Evolutionary conservation across 2,888 invertebrate species (phyloP).

Genomic region (Cyclophora punctaria): DNA sequence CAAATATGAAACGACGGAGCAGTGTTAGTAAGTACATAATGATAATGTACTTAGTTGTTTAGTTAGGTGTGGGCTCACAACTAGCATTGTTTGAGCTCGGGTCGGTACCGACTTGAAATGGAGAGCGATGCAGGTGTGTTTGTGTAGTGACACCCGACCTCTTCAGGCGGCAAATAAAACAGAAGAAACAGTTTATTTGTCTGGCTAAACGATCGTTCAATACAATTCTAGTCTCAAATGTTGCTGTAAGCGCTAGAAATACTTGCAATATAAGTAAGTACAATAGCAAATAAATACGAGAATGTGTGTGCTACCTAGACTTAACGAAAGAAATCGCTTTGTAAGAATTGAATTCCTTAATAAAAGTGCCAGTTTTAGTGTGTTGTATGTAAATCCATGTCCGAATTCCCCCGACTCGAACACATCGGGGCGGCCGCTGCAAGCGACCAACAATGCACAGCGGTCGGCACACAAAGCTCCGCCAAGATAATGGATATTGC

Average conservation of each 20-base stretch:
- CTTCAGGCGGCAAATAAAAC: too few species aligned
- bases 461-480: conserved; percentile 55
- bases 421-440: conserved; percentile 35
- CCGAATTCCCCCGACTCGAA: conserved; percentile 36
- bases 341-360: too few species aligned
- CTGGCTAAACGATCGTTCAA: too few species aligned
- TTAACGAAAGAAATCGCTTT: too few species aligned
- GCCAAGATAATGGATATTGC: conserved; percentile 72
- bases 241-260: too few species aligned
- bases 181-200: too few species aligned
- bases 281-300: too few species aligned
- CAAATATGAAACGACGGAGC: background rate
- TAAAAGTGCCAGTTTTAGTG: conserved; percentile 14
- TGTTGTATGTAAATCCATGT: conserved; percentile 27
- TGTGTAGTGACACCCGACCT: background rate
- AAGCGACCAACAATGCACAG: conserved; percentile 52
- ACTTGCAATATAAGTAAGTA: too few species aligned
- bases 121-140: conserved; percentile 17
- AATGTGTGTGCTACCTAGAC: too few species aligned
- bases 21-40: conserved; percentile 8
- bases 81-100: conserved; percentile 13
- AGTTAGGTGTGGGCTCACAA: conserved; percentile 15
- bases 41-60: conserved; percentile 10
- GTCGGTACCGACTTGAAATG: conserved; percentile 17
- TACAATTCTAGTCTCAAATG: too few species aligned